Conservation (phyloP, 2,888 invertebrate species). For the Lissonota sp. region DNA sequence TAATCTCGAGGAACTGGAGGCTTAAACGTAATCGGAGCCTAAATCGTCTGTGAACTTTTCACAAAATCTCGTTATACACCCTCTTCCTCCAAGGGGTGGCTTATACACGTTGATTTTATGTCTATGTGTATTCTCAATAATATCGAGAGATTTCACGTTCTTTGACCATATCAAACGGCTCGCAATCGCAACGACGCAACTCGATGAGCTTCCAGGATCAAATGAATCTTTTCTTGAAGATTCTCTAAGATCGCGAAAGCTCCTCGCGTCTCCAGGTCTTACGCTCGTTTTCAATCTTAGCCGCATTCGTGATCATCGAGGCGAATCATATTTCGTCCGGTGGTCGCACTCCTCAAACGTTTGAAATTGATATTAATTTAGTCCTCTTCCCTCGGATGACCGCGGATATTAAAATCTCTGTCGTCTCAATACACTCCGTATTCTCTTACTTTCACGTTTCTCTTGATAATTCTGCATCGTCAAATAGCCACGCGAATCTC, state of each 20-base stretch:
- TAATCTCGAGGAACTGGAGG: conserved; percentile 71
- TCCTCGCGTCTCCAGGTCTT: conserved; percentile 57
- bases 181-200: too few relatives aligned
- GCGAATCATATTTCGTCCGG: conserved; percentile 71
- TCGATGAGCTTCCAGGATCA: too few relatives aligned
- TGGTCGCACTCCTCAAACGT: conserved; percentile 60
- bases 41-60: conserved; percentile 76
- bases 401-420: conserved; percentile 67
- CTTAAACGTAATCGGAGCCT: conserved; percentile 78
- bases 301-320: conserved; percentile 77
- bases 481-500: too few relatives aligned
- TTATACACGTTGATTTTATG: conserved; percentile 16
- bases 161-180: neutral
- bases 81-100: conserved; percentile 42
- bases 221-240: too few relatives aligned
- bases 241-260: too few relatives aligned
- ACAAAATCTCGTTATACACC: conserved; percentile 76
- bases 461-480: conserved; percentile 15
- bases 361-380: conserved; percentile 82
- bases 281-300: conserved; percentile 77
- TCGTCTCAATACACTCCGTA: conserved; percentile 63
- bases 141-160: conserved; percentile 27
- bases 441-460: conserved; percentile 53
- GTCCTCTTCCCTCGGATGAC: conserved; percentile 64
- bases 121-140: conserved; percentile 19